These are phyloP conservation scores for Nicator chloris DNA, from an alignment of 2,113 vertebrate species.

Conservation along the genomic window DNA sequence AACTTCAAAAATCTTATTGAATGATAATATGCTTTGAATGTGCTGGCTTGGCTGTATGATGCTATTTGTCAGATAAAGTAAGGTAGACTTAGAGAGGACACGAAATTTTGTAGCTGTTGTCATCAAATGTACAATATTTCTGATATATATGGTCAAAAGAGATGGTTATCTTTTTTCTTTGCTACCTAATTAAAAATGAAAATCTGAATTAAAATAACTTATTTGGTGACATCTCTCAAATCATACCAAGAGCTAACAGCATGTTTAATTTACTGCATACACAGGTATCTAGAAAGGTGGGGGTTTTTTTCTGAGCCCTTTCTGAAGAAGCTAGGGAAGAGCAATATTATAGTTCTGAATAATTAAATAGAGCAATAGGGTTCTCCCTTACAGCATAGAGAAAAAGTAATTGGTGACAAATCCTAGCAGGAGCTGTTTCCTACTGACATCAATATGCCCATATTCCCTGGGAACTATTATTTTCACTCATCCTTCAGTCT, in stretches of 20 bases:
- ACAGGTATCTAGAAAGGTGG: background rate
- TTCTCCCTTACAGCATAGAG: background rate
- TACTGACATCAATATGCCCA: background rate
- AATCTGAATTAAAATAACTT: background rate
- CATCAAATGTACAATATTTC: background rate
- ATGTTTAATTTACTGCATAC: background rate
- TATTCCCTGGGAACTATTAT: background rate
- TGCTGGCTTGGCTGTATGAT: background rate
- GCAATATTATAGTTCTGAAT: background rate
- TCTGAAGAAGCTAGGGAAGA: background rate
- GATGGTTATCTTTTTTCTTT: background rate
- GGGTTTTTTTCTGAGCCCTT: background rate
- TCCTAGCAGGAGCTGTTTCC: background rate
- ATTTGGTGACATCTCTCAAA: background rate
- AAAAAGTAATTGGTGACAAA: slow-evolving; percentile 8
- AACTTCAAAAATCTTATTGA: background rate
- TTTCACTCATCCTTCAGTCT: background rate
- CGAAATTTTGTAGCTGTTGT: background rate
- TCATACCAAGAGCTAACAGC: background rate
- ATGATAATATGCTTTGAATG: background rate
- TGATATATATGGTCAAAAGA: background rate
- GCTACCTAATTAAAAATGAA: background rate
- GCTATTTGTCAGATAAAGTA: background rate
- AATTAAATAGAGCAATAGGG: background rate
- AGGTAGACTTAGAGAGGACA: background rate